Evolutionary conservation across 2,888 invertebrate species (phyloP), one percentile per base, ranked within the genome.

Genomic region (Masnerella sp.): DNA sequence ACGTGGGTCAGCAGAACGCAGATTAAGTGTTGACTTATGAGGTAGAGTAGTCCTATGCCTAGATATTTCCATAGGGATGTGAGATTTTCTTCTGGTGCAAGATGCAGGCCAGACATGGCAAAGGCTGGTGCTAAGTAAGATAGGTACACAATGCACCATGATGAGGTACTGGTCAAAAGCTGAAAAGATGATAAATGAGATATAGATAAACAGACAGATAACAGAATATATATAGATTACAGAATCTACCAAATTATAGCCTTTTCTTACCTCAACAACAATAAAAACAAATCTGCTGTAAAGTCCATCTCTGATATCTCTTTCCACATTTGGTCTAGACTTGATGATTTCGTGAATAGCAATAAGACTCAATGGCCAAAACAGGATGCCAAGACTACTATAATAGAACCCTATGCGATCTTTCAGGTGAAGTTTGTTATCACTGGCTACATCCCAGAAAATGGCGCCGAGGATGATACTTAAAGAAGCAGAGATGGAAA

Each of bases 361-460:
- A 1, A 86, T 70, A 0, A 87, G 62, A 38, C 83, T 82, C 3
- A 96, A 85, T 0, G 97, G 96, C 94, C 96, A 95, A 42, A 91
- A 90, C 2, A 92, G 90, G 34, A 97, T 84, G 43, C 93, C 93
- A 90, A 95, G 91, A 73, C 95, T 92, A 17, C 93, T 90, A 86
- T 96, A 96, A 85, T 96, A 95, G 85, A 94, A 96, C n/a, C 96
- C 96, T 67, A 95, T 86, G 64, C 97, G 90, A 85, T 94, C 94
- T 85, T 94, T 93, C 79, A 93, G 90, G 34, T 90, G 90, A 49
- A 94, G 84, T 88, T 94, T 92, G 1, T 92, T 89, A 85, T 95
- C 95, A 2, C 93, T 91, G 30, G 92, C 89, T 2, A 96, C 91
- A 83, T 96, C 95, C 96, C 96, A 96, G 87, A 95, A 97, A 79